Evolutionary conservation across 2,888 invertebrate genomes (phyloP), one percentile per base, ranked within the genome.

Genomic region (Habroteleia sp.): DNA sequence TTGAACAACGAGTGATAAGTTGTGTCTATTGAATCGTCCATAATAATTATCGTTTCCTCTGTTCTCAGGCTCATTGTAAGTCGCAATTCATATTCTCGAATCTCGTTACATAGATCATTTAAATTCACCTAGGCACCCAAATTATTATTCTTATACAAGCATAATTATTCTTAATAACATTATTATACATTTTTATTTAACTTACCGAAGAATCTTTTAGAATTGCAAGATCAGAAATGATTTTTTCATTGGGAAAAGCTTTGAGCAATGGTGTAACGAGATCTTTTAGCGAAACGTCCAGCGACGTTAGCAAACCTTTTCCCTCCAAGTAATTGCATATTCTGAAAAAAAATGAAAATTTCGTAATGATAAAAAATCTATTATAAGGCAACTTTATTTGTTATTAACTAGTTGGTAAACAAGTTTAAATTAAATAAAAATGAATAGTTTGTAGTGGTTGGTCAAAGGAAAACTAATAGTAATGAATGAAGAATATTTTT

Each of bases 1-100:
- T 84, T 86, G 54, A 82, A 84, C 0, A 88, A 79, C 1, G 88
- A 87, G 69, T 88, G 84, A 75, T 83, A 88, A 0, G 88, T 84
- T 29, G 87, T 86, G 44, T 87, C 85, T n/a, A 83, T 82, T 33
- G 82, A 84, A 31, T 88, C 87, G 1, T 84, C 84, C 14, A 87
- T 76, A 29, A 87, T 79, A 1, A 85, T 83, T 29, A 85, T 78
- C 0, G 85, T 86, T 31, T 88, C 88, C 50, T 88, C 88, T 0
- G 83, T 73, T 42, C 79, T 83, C 1, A 82, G 71, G 69, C 88
- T 87, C 79, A 87, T 80, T 1, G 84, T 88, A 35, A 88, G 68
- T 72, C 84, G 84, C 27, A 88, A 79, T 62, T 88, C 86, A 23
- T 84, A 82, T 42, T 87, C 86, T 13, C 74, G 78, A 20, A 88